Evolutionary conservation across 2,797 vertebrate species (phyloP).

Genomic region (Siniperca obscura): DNA sequence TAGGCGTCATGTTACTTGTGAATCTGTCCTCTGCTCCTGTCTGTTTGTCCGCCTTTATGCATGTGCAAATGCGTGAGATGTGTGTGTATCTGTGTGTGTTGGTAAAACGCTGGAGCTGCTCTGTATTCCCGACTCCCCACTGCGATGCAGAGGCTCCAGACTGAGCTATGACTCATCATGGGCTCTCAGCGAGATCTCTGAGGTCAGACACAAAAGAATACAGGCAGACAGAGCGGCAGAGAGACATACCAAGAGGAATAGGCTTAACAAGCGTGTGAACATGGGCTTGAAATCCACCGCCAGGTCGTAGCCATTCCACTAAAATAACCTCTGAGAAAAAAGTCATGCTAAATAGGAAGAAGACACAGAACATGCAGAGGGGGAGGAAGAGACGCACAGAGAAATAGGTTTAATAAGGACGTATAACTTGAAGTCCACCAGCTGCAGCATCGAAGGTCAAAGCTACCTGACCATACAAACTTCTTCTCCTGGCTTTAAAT

Average conservation of each 20-base stretch:
- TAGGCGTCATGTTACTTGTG: conserved; percentile 3
- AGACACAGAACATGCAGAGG: neutral
- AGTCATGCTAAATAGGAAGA: neutral
- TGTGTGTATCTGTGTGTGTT: conserved; percentile 19
- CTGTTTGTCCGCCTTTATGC: neutral
- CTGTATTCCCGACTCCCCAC: conserved; percentile 68
- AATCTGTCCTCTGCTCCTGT: neutral
- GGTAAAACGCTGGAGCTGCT: conserved; percentile 55
- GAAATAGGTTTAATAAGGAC: conserved; percentile 22
- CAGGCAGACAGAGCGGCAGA: conserved; percentile 38
- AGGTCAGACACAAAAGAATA: conserved; percentile 72
- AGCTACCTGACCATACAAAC: neutral
- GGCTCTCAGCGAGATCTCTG: conserved; percentile 67
- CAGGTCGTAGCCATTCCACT: conserved; percentile 16
- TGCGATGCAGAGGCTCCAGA: conserved; percentile 71
- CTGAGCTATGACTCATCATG: conserved; percentile 80
- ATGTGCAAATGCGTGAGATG: conserved; percentile 9
- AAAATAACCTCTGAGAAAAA: conserved; percentile 27
- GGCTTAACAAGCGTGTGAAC: conserved; percentile 37
- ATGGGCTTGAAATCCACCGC: conserved; percentile 31
- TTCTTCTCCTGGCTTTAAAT: neutral
- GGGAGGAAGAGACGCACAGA: neutral
- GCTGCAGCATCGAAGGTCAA: conserved; percentile 21
- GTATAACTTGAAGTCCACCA: conserved; percentile 12
- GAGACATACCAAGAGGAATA: conserved; percentile 41